Conservation (phyloP, 2,888 invertebrate species). For the Drosophila rubida region DNA sequence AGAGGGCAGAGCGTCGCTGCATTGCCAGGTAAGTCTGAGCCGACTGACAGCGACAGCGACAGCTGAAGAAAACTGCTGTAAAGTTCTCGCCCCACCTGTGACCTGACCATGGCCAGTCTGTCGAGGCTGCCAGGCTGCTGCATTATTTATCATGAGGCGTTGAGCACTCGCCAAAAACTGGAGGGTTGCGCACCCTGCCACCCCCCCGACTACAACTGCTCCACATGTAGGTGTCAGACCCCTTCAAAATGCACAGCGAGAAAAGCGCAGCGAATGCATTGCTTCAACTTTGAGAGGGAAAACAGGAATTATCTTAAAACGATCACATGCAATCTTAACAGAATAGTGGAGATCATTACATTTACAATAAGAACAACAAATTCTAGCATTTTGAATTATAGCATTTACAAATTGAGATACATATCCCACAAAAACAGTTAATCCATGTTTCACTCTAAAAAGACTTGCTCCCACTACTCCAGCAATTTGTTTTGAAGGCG, state of each 20-base stretch:
- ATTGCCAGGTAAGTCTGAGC: slow-evolving; percentile 43
- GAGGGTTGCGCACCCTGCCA: slow-evolving; percentile 13
- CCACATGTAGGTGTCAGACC: not conserved
- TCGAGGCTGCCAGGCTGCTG: slow-evolving; percentile 40
- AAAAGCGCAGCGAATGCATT: no score
- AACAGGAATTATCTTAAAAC: no score
- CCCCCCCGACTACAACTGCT: not conserved
- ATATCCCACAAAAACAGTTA: no score
- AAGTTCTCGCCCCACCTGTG: slow-evolving; percentile 5
- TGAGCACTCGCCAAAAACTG: slow-evolving; percentile 60
- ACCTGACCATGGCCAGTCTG: slow-evolving; percentile 17
- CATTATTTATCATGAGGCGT: slow-evolving; percentile 70
- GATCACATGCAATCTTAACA: no score
- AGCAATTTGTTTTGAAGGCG: no score
- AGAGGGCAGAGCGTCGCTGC: not conserved
- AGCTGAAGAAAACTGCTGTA: slow-evolving; percentile 58
- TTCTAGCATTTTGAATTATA: no score
- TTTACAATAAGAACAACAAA: no score
- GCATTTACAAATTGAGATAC: no score
- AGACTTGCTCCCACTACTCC: no score
- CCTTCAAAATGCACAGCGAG: not conserved
- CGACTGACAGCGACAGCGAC: slow-evolving; percentile 59
- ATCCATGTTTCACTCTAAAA: no score
- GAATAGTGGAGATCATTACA: no score
- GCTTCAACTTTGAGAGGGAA: no score